Evolutionary conservation across 2,113 vertebrate species (phyloP).

Genomic region (Coturnix japonica): DNA sequence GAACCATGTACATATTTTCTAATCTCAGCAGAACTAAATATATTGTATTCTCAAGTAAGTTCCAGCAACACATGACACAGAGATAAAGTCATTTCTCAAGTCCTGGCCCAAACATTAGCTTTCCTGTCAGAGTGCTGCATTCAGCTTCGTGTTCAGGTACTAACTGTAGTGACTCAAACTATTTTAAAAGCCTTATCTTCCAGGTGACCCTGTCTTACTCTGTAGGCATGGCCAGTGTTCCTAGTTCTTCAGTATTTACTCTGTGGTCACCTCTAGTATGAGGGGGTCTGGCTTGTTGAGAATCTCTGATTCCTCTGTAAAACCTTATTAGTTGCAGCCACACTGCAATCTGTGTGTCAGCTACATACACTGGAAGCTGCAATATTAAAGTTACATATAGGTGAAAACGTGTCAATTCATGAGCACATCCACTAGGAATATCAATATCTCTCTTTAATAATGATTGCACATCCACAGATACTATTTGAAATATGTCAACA

Average conservation of each 20-base stretch:
- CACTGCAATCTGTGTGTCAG: not conserved
- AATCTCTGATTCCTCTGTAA: not conserved
- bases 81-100: not conserved
- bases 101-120: not conserved
- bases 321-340: not conserved
- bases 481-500: not conserved
- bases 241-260: not conserved
- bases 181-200: not conserved
- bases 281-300: not conserved
- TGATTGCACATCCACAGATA: not conserved
- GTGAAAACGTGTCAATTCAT: not conserved
- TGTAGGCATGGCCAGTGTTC: not conserved
- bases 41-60: not conserved
- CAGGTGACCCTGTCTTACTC: not conserved
- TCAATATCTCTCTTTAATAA: not conserved
- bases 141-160: not conserved
- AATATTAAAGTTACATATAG: not conserved
- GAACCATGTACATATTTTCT: not conserved
- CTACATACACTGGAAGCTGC: not conserved
- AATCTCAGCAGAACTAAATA: not conserved
- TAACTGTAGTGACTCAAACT: not conserved
- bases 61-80: not conserved
- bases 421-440: not conserved
- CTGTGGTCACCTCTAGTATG: not conserved
- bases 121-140: not conserved